Conservation (phyloP, 2,888 invertebrate genomes). For the Perdita meconis region DNA sequence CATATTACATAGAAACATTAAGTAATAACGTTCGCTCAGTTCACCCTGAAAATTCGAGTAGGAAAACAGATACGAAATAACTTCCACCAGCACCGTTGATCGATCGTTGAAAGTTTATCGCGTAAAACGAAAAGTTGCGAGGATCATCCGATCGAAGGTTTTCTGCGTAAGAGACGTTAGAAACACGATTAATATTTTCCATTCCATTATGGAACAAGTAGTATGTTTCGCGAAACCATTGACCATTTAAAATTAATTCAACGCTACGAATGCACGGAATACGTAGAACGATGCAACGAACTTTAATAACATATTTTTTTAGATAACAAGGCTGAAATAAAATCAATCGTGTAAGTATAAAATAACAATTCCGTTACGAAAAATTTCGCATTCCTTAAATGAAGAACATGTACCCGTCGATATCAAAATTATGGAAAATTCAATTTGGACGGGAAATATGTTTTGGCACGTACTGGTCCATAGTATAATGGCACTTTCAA, state of each 20-base stretch:
- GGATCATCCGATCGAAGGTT: not conserved
- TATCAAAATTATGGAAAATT: slow-evolving; percentile 53
- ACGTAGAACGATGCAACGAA: slow-evolving; percentile 13
- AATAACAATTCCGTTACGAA: not conserved
- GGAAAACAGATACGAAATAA: slow-evolving; percentile 23
- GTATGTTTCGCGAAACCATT: slow-evolving; percentile 10
- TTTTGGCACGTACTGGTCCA: slow-evolving; percentile 76
- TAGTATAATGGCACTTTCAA: slow-evolving; percentile 68
- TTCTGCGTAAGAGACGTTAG: slow-evolving; percentile 18
- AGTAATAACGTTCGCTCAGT: slow-evolving; percentile 35
- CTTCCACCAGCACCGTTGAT: slow-evolving; percentile 46
- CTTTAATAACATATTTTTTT: not conserved
- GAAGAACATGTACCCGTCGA: slow-evolving; percentile 20
- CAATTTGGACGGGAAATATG: slow-evolving; percentile 72
- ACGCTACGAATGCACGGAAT: slow-evolving; percentile 4
- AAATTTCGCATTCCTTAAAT: slow-evolving; percentile 14
- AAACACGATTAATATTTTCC: slow-evolving; percentile 30
- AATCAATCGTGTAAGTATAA: slow-evolving; percentile 2
- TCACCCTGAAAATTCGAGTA: slow-evolving; percentile 20
- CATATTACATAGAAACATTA: slow-evolving; percentile 31
- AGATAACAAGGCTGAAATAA: slow-evolving; percentile 11
- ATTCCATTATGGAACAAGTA: slow-evolving; percentile 24
- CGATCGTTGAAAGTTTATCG: slow-evolving; percentile 14
- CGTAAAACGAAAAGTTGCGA: not conserved
- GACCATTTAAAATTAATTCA: not conserved